Percentiles rank a stretch among this genome's conserved stretches.
These are phyloP conservation scores for Diphyllodes magnificus DNA, from an alignment of 2,113 vertebrate genomes.

Conservation along the genomic window DNA sequence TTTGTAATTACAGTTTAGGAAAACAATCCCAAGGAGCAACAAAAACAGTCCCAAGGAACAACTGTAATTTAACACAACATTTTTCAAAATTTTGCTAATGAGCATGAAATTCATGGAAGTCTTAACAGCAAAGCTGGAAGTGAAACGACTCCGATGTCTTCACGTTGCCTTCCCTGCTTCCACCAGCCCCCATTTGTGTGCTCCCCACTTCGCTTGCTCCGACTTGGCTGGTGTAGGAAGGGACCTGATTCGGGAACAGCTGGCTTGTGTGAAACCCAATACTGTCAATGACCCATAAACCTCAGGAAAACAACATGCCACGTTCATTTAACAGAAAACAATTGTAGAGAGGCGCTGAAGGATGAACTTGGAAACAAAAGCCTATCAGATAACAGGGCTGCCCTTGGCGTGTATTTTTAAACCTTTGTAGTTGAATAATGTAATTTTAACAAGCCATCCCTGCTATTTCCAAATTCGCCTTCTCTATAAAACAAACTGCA, in stretches of 20 bases:
- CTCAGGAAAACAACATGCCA: neutral
- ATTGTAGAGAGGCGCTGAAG: neutral
- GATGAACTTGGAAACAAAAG: neutral
- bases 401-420: neutral
- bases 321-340: neutral
- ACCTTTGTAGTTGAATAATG: neutral
- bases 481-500: neutral
- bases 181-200: neutral
- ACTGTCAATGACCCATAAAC: neutral
- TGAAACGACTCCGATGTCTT: neutral
- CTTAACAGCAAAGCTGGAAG: neutral
- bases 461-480: neutral
- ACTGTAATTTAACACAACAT: neutral
- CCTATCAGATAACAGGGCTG: neutral
- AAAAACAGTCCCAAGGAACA: neutral
- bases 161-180: neutral
- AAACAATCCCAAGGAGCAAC: neutral
- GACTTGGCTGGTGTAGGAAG: accelerated
- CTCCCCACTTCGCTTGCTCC: neutral
- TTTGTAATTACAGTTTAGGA: neutral
- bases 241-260: neutral
- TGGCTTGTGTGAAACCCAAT: neutral
- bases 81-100: neutral
- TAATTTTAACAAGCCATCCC: neutral
- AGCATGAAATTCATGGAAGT: neutral